Percentiles rank a stretch among this genome's conserved stretches.
These are phyloP conservation scores for Aphidius gifuensis DNA, from an alignment of 1,140 invertebrate species.

Conservation along the genomic window DNA sequence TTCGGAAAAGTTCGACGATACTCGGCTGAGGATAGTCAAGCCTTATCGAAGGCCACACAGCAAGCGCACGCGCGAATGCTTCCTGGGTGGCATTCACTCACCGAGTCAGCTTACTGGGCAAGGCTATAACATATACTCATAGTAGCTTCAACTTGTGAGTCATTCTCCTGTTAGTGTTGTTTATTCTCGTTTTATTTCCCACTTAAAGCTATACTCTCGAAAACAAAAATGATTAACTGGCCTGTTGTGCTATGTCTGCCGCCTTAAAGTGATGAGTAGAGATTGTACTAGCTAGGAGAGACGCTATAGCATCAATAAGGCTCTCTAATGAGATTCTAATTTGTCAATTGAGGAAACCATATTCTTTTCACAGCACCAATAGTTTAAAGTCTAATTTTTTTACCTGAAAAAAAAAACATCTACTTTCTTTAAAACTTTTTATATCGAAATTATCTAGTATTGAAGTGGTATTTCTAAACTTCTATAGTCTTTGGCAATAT, in stretches of 20 bases:
- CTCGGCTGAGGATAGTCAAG: conserved; percentile 42
- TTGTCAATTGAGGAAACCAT: conserved; percentile 60
- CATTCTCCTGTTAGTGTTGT: conserved; percentile 52
- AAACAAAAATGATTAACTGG: not conserved
- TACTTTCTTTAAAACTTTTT: no score
- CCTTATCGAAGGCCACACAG: conserved; percentile 50
- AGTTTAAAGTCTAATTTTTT: no score
- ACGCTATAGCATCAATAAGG: conserved; percentile 34
- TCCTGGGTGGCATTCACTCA: conserved; percentile 55
- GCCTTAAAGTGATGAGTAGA: no score
- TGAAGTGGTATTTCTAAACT: no score
- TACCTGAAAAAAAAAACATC: no score
- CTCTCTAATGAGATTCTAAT: conserved; percentile 67
- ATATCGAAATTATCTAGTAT: no score
- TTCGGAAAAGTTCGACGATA: conserved; percentile 26
- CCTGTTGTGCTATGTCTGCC: no score
- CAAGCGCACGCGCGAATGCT: conserved; percentile 54
- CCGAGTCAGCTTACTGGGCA: conserved; percentile 42
- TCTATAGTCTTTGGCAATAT: no score
- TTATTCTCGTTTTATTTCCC: conserved; percentile 43
- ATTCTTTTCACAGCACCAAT: no score
- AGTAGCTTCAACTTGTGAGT: conserved; percentile 28
- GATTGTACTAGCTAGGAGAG: no score
- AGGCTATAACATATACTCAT: conserved; percentile 19
- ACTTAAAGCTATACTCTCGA: not conserved